phyloP scores from a whole-genome alignment of 1,140 invertebrate genomes.

The Polyergus mexicanus region DNA sequence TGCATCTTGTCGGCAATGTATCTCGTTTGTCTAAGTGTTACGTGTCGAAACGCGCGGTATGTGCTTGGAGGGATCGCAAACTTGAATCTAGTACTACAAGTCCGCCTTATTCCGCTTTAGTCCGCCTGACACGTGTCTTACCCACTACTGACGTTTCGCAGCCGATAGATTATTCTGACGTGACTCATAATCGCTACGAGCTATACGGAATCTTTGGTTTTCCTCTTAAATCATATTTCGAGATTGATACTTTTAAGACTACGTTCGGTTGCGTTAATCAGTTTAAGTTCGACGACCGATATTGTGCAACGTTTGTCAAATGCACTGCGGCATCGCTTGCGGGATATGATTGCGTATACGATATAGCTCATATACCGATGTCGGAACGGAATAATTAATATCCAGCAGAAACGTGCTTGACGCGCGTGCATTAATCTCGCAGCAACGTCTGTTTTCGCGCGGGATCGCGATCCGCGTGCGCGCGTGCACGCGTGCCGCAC shows the following conservation, averaged over 20 bases:
- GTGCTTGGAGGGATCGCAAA: conserved; percentile 41
- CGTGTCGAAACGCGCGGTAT: conserved; percentile 46
- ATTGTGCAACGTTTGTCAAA: conserved; percentile 13
- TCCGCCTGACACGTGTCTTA: conserved; percentile 49
- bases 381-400: conserved; percentile 67
- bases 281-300: background rate
- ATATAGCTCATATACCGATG: conserved; percentile 16
- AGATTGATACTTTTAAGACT: background rate
- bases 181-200: conserved; percentile 18
- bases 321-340: background rate
- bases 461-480: background rate
- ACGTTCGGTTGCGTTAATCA: no score
- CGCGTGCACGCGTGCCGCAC: no score
- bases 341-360: background rate
- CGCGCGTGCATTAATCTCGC: conserved; percentile 64
- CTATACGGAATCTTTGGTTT: background rate
- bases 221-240: background rate
- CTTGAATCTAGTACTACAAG: conserved; percentile 21
- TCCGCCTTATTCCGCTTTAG: conserved; percentile 36
- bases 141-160: conserved; percentile 20
- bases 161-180: conserved; percentile 54
- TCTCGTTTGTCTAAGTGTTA: conserved; percentile 33
- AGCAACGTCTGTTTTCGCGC: conserved; percentile 44
- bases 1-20: conserved; percentile 2
- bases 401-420: conserved; percentile 39